phyloP scores from a whole-genome alignment of 2,113 vertebrate species.

The Hydrolagus affinis region DNA sequence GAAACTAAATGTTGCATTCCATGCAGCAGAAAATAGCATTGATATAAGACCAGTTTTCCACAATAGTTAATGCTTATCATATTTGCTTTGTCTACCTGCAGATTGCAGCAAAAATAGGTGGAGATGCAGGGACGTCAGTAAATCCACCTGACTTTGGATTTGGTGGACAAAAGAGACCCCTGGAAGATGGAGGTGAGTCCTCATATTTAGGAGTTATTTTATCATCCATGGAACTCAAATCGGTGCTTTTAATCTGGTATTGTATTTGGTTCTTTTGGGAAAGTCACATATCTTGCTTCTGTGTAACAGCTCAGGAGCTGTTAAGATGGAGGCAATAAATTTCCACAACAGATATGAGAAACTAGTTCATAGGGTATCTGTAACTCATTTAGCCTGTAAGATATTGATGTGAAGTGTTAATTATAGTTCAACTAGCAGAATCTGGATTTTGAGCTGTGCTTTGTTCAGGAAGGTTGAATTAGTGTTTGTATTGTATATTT shows the following conservation, averaged over 20 bases:
- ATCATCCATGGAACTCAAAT: not conserved
- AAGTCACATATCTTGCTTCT: not conserved
- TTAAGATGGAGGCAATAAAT: not conserved
- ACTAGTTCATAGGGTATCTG: not conserved
- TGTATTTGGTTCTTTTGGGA: not conserved
- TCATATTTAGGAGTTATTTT: not conserved
- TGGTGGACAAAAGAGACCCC: conserved; percentile 91
- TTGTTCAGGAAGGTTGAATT: not conserved
- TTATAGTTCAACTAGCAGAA: not conserved
- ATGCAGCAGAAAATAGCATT: not conserved
- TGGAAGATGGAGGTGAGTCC: conserved; percentile 92
- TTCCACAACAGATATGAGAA: not conserved
- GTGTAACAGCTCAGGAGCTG: not conserved
- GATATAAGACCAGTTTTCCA: not conserved
- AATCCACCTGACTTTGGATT: conserved; percentile 83
- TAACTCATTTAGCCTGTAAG: not conserved
- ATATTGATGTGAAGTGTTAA: not conserved
- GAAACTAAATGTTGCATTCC: not conserved
- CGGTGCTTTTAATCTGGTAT: not conserved
- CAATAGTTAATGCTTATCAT: not conserved
- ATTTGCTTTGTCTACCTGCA: conserved; percentile 41
- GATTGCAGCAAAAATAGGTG: conserved; percentile 97
- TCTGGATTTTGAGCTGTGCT: not conserved
- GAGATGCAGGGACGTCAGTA: conserved; percentile 78
- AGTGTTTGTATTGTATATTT: not conserved